A percentile compares a stretch with the other conserved stretches of the same genome.
Evolutionary conservation across 2,113 vertebrate genomes (phyloP).

Genomic region (Misgurnus anguillicaudatus): DNA sequence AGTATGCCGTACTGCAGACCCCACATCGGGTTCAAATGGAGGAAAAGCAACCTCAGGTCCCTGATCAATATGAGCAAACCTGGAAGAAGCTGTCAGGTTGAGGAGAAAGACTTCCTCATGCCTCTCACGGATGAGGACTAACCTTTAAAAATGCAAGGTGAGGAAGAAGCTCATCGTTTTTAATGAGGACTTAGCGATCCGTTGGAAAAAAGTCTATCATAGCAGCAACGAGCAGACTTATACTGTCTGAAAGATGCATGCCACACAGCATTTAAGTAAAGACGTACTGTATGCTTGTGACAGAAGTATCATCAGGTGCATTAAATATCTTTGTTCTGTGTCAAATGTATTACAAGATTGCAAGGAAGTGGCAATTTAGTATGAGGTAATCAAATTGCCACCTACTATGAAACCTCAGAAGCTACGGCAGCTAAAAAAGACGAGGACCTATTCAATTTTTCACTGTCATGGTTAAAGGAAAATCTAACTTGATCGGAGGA

Average conservation of each 20-base stretch:
- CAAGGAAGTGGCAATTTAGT: constrained; percentile 54
- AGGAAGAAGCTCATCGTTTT: constrained; percentile 79
- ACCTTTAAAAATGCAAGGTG: constrained; percentile 78
- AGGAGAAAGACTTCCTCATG: constrained; percentile 66
- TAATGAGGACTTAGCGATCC: constrained; percentile 78
- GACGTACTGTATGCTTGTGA: neutral
- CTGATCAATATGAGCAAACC: constrained; percentile 74
- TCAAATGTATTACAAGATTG: constrained; percentile 14
- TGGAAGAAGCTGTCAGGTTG: constrained; percentile 70
- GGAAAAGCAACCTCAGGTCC: constrained; percentile 75
- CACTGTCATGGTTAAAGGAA: constrained; percentile 34
- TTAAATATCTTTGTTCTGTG: constrained; percentile 22
- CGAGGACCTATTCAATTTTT: constrained; percentile 49
- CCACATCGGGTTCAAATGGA: constrained; percentile 66
- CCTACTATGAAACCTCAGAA: constrained; percentile 32
- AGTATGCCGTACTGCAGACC: constrained; percentile 76
- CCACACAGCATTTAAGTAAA: constrained; percentile 58
- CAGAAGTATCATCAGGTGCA: constrained; percentile 6
- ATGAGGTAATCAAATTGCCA: constrained; percentile 55
- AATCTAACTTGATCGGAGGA: constrained; percentile 49
- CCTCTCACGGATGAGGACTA: constrained; percentile 68
- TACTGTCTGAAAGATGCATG: constrained; percentile 60
- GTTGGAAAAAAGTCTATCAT: constrained; percentile 65
- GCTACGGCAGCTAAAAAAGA: constrained; percentile 47
- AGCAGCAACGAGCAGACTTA: constrained; percentile 55